Evolutionary conservation across 2,113 vertebrate species (phyloP).

Genomic region (Channa argus): DNA sequence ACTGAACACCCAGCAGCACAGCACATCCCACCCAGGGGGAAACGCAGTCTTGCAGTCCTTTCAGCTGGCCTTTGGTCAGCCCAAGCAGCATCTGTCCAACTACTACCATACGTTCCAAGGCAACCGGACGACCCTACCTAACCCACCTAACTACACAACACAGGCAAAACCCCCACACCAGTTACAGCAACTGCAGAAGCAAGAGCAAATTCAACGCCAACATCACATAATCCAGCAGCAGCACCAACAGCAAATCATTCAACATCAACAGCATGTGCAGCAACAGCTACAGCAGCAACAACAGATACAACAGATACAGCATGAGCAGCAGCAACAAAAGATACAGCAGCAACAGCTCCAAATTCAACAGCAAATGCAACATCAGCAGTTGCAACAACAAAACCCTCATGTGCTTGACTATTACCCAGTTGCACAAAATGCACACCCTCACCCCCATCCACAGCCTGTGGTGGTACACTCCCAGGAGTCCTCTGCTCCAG

Average conservation of each 20-base stretch:
- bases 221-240: slow-evolving; percentile 83
- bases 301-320: slow-evolving; percentile 73
- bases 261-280: slow-evolving; percentile 70
- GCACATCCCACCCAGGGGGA: slow-evolving; percentile 64
- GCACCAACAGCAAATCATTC: slow-evolving; percentile 72
- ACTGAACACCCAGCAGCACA: slow-evolving; percentile 77
- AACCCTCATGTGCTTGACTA: slow-evolving; percentile 78
- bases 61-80: slow-evolving; percentile 95
- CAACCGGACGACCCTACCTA: slow-evolving; percentile 78
- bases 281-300: slow-evolving; percentile 76
- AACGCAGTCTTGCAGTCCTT: slow-evolving; percentile 92
- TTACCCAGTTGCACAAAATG: slow-evolving; percentile 66
- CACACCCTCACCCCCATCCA: slow-evolving; percentile 65
- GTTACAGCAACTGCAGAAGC: slow-evolving; percentile 80
- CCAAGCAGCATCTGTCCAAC: slow-evolving; percentile 88
- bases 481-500: slow-evolving; percentile 85
- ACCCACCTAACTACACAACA: slow-evolving; percentile 76
- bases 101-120: slow-evolving; percentile 91
- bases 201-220: slow-evolving; percentile 83
- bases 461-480: slow-evolving; percentile 85
- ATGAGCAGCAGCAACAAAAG: slow-evolving; percentile 86
- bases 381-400: slow-evolving; percentile 84
- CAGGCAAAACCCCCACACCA: slow-evolving; percentile 76
- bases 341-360: slow-evolving; percentile 78
- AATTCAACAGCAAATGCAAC: slow-evolving; percentile 80